Evolutionary conservation across 2,797 vertebrate species (phyloP).

Genomic region (Rhinatrema bivittatum): DNA sequence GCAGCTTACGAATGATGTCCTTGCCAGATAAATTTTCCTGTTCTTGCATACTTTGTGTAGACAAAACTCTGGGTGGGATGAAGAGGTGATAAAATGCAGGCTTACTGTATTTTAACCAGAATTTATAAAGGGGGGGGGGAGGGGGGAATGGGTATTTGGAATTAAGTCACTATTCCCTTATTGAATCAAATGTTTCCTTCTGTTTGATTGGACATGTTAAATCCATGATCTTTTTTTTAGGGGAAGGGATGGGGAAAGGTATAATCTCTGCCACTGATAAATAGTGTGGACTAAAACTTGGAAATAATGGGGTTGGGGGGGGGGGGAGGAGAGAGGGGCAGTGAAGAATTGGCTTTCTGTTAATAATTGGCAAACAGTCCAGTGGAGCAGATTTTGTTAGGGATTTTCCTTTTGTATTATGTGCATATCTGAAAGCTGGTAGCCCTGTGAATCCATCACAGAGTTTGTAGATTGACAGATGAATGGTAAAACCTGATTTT

Average conservation of each 20-base stretch:
- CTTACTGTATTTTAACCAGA: conserved; percentile 57
- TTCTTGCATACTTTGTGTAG: conserved; percentile 47
- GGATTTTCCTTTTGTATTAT: conserved; percentile 36
- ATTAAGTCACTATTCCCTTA: conserved; percentile 49
- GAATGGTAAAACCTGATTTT: conserved; percentile 53
- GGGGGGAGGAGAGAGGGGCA: conserved; percentile 30
- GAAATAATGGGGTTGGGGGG: no score
- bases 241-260: no score
- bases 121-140: no score
- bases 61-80: conserved; percentile 16
- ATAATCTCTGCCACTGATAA: conserved; percentile 49
- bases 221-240: no score
- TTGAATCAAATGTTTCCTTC: conserved; percentile 49
- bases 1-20: conserved; percentile 4
- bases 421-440: conserved; percentile 5
- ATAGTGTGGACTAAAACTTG: conserved; percentile 36
- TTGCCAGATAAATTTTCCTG: conserved; percentile 43
- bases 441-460: conserved; percentile 23
- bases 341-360: conserved; percentile 47
- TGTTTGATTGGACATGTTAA: no score
- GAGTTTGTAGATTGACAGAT: conserved; percentile 26
- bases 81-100: conserved; percentile 45
- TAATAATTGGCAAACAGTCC: conserved; percentile 49
- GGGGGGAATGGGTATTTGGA: conserved; percentile 46
- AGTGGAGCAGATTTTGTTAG: conserved; percentile 49